A percentile compares a stretch with the other conserved stretches of the same genome.
These are phyloP conservation scores for Panthera uncia DNA, from an alignment of 2,113 vertebrate genomes.

Conservation along the genomic window DNA sequence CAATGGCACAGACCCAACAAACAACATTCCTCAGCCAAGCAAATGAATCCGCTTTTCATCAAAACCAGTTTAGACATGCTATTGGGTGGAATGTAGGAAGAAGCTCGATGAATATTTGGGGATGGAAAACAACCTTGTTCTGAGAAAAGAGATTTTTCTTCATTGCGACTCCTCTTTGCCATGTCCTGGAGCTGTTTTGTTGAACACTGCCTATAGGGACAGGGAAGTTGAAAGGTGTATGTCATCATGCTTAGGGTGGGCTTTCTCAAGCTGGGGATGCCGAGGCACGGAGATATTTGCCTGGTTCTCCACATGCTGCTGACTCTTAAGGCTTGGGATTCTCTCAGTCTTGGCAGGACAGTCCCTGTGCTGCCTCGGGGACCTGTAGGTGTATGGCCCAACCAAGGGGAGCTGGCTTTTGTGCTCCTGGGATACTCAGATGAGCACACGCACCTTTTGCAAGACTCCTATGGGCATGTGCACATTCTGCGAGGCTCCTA, in stretches of 20 bases:
- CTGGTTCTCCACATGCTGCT: background rate
- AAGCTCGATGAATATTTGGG: background rate
- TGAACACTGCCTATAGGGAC: background rate
- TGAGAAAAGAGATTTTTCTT: background rate
- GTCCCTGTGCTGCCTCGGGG: background rate
- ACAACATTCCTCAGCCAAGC: conserved; percentile 37
- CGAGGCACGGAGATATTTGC: background rate
- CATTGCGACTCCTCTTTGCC: background rate
- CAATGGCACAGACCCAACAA: background rate
- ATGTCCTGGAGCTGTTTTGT: background rate
- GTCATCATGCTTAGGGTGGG: background rate
- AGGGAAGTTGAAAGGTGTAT: background rate
- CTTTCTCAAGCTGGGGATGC: background rate
- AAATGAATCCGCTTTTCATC: conserved; percentile 17
- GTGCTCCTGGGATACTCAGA: background rate
- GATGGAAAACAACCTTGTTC: background rate
- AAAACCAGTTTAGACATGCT: conserved; percentile 9
- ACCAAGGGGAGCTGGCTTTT: background rate
- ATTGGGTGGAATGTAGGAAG: background rate
- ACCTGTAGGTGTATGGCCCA: background rate
- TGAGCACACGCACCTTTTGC: background rate
- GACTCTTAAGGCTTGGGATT: background rate
- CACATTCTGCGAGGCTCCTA: background rate
- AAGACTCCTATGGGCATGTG: background rate
- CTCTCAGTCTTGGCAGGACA: background rate